phyloP scores from a whole-genome alignment of 2,113 vertebrate genomes.

The Stigmatopora nigra region DNA sequence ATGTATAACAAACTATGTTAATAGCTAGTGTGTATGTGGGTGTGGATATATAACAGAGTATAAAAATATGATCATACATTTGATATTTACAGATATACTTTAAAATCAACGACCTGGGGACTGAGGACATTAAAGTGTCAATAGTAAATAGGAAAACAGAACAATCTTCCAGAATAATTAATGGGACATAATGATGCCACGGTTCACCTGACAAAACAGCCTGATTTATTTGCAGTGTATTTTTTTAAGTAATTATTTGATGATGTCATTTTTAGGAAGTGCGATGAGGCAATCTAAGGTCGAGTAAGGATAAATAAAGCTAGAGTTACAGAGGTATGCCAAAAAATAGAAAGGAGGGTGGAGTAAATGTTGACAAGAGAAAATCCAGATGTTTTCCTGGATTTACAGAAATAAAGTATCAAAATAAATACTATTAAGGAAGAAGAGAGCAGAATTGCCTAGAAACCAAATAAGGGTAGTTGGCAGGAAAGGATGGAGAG shows the following conservation, averaged over 20 bases:
- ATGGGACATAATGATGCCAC: background rate
- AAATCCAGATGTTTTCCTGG: background rate
- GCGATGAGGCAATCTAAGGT: slow-evolving; percentile 35
- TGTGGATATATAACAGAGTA: slow-evolving; percentile 5
- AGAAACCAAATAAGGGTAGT: background rate
- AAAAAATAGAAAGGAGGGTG: background rate
- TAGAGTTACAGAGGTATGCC: background rate
- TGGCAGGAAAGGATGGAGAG: background rate
- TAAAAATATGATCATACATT: too few species aligned
- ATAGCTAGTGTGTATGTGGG: slow-evolving; percentile 7
- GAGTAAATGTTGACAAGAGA: background rate
- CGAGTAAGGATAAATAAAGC: background rate
- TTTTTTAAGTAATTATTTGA: slow-evolving; percentile 10
- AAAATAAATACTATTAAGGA: background rate
- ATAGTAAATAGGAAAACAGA: too few species aligned
- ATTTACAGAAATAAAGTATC: background rate
- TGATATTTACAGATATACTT: too few species aligned
- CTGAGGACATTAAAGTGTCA: too few species aligned
- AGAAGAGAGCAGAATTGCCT: background rate
- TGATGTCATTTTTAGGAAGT: slow-evolving; percentile 39
- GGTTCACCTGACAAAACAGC: background rate
- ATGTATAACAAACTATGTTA: slow-evolving; percentile 5
- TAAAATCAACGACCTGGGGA: too few species aligned
- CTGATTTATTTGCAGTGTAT: background rate
- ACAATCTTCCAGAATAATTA: background rate